These are phyloP conservation scores for Cephus spinipes DNA, from an alignment of 2,888 invertebrate species.

Conservation along the genomic window DNA sequence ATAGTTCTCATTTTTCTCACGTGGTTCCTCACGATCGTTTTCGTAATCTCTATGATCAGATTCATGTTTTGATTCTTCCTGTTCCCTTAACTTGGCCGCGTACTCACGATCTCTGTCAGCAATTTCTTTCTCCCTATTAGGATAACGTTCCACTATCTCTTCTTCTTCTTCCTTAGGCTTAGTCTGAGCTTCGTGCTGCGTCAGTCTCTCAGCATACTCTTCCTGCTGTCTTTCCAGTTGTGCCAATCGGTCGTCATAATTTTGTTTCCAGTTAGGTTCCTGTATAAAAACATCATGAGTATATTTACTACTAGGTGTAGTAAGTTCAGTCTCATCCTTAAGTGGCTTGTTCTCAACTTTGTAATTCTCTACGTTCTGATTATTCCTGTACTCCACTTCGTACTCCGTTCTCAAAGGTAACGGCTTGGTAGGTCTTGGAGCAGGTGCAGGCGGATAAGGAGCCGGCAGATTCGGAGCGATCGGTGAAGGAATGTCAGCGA, in stretches of 20 bases:
- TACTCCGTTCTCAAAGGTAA: constrained; percentile 5
- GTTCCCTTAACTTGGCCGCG: not conserved
- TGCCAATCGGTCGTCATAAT: constrained; percentile 39
- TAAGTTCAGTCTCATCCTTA: constrained; percentile 39
- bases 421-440: constrained; percentile 1
- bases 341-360: constrained; percentile 45
- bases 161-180: constrained; percentile 21
- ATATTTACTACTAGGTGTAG: constrained; percentile 16
- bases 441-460: constrained; percentile 31
- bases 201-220: constrained; percentile 37
- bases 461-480: constrained; percentile 49
- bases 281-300: constrained; percentile 30
- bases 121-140: constrained; percentile 25
- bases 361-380: constrained; percentile 41
- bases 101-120: constrained; percentile 16
- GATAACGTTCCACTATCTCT: constrained; percentile 22
- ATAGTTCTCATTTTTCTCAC: constrained; percentile 22
- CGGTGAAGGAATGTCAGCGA: constrained; percentile 58
- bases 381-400: constrained; percentile 38
- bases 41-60: constrained; percentile 3
- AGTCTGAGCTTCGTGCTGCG: constrained; percentile 34
- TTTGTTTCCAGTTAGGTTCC: constrained; percentile 43
- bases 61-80: not conserved
- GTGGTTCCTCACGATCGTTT: constrained; percentile 19
- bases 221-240: constrained; percentile 43